phyloP scores from a whole-genome alignment of 2,888 invertebrate species.

The Abrostola tripartita region DNA sequence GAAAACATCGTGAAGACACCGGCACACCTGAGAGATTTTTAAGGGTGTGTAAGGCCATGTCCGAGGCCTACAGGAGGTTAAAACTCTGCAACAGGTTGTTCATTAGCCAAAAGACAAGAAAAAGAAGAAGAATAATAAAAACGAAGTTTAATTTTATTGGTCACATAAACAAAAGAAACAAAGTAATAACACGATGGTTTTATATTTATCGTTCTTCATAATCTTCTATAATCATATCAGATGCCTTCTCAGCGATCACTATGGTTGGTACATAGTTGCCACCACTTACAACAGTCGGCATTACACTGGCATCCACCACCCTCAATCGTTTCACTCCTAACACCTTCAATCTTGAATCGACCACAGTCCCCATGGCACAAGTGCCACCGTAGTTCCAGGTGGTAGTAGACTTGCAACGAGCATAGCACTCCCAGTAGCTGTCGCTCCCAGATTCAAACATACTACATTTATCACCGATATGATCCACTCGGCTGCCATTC shows the following conservation, averaged over 20 bases:
- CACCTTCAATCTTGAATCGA: conserved; percentile 23
- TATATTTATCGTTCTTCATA: no score
- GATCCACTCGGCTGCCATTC: conserved; percentile 51
- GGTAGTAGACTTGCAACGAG: conserved; percentile 15
- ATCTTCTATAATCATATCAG: conserved; percentile 12
- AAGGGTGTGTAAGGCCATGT: no score
- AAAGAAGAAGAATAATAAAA: no score
- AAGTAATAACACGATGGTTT: no score
- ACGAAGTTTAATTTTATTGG: no score
- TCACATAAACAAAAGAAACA: no score
- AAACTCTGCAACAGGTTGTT: no score
- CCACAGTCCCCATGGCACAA: conserved; percentile 28
- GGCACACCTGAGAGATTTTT: no score
- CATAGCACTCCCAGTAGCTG: conserved; percentile 59
- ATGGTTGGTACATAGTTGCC: conserved; percentile 22
- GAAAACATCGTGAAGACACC: no score
- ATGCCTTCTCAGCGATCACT: conserved; percentile 30
- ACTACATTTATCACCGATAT: conserved; percentile 36
- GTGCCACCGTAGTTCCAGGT: conserved; percentile 27
- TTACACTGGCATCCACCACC: conserved; percentile 24
- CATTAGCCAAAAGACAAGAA: no score
- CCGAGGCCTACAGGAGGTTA: no score
- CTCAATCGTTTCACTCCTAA: conserved; percentile 19
- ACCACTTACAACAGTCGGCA: conserved; percentile 20
- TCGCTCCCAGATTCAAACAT: conserved; percentile 34